Evolutionary conservation across 2,888 invertebrate genomes (phyloP), one percentile per base, ranked within the genome.

Genomic region (Leuctra nigra): DNA sequence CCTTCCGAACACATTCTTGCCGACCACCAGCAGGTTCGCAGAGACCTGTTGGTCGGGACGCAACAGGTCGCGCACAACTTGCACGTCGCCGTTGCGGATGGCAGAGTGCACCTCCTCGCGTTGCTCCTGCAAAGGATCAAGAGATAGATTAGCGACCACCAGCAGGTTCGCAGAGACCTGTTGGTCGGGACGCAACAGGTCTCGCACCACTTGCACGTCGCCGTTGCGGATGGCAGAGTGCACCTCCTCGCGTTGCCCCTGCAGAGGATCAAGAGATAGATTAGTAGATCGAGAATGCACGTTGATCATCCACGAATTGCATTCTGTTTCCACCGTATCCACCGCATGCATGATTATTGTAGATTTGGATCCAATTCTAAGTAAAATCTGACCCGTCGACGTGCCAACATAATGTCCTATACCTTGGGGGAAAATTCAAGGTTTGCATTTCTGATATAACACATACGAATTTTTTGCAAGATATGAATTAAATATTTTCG

Each of bases 191-290:
- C 77, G 74, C 25, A 81, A 59, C 2, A 83, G 70, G 46, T 77
- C 73, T 66, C 77, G 77, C 1, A 86, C 80, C 1, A 77, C 75
- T 0, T 73, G 70, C 36, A 84, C 67, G 57, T 86, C 81, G 0
- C 85, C 86, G 14, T 76, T 72, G 46, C 86, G 73, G 55, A 91
- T 83, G 1, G 86, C 83, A 53, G 80, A 79, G 68, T 91, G 91
- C 0, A 92, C 77, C 35, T 83, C 74, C 66, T 91, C 90, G 1
- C 91, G 80, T 56, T 82, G 79, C 68, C 88, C 87, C 87, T 90
- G 63, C 47, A 54, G 60, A 44, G 41, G 7, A 29, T 29, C 29
- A 6, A 29, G 29, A 29, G 29, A 29, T 29, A 29, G 29, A 7
- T n/a, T n/a, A n/a, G n/a, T n/a, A n/a, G n/a, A n/a, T n/a, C n/a